phyloP scores from a whole-genome alignment of 2,888 invertebrate species.

The Thumatha senex region DNA sequence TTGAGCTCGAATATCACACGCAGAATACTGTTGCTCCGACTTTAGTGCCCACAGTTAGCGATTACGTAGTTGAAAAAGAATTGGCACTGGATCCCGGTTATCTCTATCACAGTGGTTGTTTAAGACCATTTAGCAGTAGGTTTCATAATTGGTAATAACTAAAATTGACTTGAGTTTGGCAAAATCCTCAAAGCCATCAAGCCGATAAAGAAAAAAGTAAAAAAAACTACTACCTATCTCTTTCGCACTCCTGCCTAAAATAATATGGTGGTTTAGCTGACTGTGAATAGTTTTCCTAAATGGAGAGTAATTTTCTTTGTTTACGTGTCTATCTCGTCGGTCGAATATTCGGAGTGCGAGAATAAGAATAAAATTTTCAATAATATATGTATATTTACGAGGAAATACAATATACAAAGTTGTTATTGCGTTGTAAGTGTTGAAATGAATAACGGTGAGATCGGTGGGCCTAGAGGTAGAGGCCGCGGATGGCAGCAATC shows the following conservation, averaged over 20 bases:
- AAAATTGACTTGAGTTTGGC: too few species aligned
- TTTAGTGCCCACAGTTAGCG: too few species aligned
- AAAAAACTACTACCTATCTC: slow-evolving; percentile 14
- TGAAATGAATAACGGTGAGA: slow-evolving; percentile 82
- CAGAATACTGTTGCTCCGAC: too few species aligned
- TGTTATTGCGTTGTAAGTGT: slow-evolving; percentile 43
- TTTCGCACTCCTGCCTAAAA: slow-evolving; percentile 41
- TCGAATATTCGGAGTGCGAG: slow-evolving; percentile 35
- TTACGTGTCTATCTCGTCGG: slow-evolving; percentile 75
- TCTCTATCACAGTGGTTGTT: too few species aligned
- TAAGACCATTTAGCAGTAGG: too few species aligned
- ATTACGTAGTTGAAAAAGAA: too few species aligned
- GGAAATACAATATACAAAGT: slow-evolving; percentile 43
- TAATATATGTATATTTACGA: slow-evolving; percentile 66
- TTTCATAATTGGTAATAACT: too few species aligned
- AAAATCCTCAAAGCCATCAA: too few species aligned
- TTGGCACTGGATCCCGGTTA: too few species aligned
- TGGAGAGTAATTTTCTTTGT: slow-evolving; percentile 74
- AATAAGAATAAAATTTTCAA: slow-evolving; percentile 32
- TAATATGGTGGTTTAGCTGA: slow-evolving; percentile 73
- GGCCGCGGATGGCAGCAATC: slow-evolving; percentile 79
- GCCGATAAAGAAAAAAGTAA: too few species aligned
- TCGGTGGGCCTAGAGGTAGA: slow-evolving; percentile 77
- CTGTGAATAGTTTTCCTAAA: slow-evolving; percentile 54
- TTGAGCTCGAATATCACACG: too few species aligned